Evolutionary conservation across 2,797 vertebrate species (phyloP).

Genomic region (Coranthus polyacanthus): DNA sequence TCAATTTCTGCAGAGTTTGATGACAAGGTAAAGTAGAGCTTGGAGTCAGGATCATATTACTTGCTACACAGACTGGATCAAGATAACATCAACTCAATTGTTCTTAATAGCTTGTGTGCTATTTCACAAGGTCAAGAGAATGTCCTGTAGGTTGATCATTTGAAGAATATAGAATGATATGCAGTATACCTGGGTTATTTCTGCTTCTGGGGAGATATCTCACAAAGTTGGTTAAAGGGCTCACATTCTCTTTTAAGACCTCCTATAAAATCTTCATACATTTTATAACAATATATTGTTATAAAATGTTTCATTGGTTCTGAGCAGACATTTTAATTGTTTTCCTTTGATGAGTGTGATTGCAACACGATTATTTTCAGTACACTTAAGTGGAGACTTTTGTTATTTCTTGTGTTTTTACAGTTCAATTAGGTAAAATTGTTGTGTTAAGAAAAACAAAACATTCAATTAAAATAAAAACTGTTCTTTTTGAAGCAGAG

Average conservation of each 20-base stretch:
- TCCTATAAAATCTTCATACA: too few relatives aligned
- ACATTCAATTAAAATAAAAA: too few relatives aligned
- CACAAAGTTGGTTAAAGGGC: neutral
- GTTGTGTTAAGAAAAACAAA: too few relatives aligned
- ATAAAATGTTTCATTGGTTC: too few relatives aligned
- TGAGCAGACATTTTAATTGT: too few relatives aligned
- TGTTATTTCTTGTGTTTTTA: too few relatives aligned
- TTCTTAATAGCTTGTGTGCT: slow-evolving; percentile 51
- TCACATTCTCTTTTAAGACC: too few relatives aligned
- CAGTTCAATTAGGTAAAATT: neutral
- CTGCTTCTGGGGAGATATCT: neutral
- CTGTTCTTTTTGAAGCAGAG: neutral
- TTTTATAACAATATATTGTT: too few relatives aligned
- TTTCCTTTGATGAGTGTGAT: too few relatives aligned
- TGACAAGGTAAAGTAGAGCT: slow-evolving; percentile 73
- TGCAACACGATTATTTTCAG: too few relatives aligned
- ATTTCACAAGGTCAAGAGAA: slow-evolving; percentile 55
- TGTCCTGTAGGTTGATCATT: neutral
- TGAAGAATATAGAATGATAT: neutral
- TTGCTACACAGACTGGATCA: slow-evolving; percentile 45
- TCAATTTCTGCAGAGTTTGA: slow-evolving; percentile 79
- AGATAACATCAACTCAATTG: slow-evolving; percentile 57
- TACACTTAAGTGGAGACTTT: too few relatives aligned
- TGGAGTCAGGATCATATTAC: slow-evolving; percentile 76
- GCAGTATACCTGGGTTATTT: neutral